Conservation (phyloP, 2,113 vertebrate genomes). For the Solenodon paradoxus region DNA sequence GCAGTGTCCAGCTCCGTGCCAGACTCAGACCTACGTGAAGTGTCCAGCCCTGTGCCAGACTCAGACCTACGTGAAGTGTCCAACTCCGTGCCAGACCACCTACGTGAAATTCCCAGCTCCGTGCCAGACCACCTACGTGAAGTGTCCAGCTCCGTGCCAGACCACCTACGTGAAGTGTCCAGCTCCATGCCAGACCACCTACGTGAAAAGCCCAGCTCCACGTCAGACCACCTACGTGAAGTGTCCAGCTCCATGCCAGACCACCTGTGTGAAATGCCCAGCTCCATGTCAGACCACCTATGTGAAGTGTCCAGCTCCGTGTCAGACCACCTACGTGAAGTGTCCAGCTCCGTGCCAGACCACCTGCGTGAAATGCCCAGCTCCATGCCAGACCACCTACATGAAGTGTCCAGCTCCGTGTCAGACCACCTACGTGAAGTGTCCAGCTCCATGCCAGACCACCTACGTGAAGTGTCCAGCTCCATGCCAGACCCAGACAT, state of each 20-base stretch:
- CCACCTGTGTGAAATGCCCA: slow-evolving; percentile 6
- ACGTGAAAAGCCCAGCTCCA: slow-evolving; percentile 25
- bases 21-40: background rate
- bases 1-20: background rate
- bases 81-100: background rate
- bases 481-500: too few relatives aligned
- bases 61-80: background rate
- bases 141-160: background rate
- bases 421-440: slow-evolving; percentile 32
- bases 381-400: background rate
- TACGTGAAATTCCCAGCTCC: background rate
- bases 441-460: slow-evolving; percentile 37
- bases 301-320: background rate
- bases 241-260: slow-evolving; percentile 38
- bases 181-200: slow-evolving; percentile 34
- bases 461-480: slow-evolving; percentile 46
- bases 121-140: background rate
- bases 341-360: background rate
- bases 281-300: background rate
- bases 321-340: background rate
- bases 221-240: slow-evolving; percentile 36
- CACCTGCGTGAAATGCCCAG: background rate
- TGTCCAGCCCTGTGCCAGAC: background rate
- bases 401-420: slow-evolving; percentile 48
- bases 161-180: slow-evolving; percentile 25